These are phyloP conservation scores for Antrozous pallidus DNA, from an alignment of 2,797 vertebrate species.

Conservation along the genomic window DNA sequence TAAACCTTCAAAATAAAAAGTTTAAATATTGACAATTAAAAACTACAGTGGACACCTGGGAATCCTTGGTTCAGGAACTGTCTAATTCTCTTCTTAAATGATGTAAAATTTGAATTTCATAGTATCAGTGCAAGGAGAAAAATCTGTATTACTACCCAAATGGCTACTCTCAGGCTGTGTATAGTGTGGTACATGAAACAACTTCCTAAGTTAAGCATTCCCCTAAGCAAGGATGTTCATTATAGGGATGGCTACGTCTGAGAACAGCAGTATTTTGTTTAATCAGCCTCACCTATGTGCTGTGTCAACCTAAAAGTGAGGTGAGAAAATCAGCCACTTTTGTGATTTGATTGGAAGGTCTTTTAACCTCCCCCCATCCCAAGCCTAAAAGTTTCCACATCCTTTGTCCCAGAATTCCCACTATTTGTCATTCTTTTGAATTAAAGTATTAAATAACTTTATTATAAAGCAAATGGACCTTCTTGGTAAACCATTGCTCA, in stretches of 20 bases:
- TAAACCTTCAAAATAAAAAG: no score
- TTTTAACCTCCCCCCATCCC: rapidly evolving
- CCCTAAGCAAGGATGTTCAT: neutral
- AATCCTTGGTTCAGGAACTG: neutral
- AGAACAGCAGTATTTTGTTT: neutral
- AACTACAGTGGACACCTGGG: neutral
- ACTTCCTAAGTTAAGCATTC: neutral
- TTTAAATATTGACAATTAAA: neutral
- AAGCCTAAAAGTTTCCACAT: neutral
- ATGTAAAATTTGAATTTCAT: neutral
- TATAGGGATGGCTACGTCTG: neutral
- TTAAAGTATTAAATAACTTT: neutral
- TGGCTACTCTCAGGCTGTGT: neutral
- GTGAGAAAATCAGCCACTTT: neutral
- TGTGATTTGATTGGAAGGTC: neutral
- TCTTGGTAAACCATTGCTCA: neutral
- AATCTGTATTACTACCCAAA: neutral
- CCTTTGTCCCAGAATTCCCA: neutral
- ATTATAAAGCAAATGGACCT: neutral
- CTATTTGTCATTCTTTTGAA: neutral
- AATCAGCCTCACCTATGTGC: neutral
- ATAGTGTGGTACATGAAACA: neutral
- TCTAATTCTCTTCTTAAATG: neutral
- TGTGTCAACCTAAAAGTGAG: neutral
- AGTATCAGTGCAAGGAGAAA: neutral